Conservation (phyloP, 2,888 invertebrate species). For the Drosophila colorata region DNA sequence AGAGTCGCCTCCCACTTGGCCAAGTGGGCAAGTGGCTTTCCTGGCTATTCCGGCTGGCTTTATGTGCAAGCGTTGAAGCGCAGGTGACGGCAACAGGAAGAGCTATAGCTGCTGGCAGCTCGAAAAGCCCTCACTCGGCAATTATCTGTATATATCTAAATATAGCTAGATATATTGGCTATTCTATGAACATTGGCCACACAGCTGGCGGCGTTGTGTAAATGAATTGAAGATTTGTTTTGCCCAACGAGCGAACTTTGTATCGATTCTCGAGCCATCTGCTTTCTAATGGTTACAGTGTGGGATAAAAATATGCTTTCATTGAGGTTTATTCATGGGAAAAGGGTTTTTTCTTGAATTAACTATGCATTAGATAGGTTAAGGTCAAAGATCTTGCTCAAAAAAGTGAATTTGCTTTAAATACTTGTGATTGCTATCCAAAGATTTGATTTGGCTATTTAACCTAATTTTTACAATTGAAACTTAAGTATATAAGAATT, state of each 20-base stretch:
- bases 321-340: slow-evolving; percentile 4
- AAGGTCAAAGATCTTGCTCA: too few species aligned
- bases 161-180: slow-evolving; percentile 7
- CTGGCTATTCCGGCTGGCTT: slow-evolving; percentile 48
- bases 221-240: slow-evolving; percentile 34
- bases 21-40: slow-evolving; percentile 42
- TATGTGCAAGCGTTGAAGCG: slow-evolving; percentile 77
- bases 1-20: too few species aligned
- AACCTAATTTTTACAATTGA: not conserved
- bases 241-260: not conserved
- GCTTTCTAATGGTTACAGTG: not conserved
- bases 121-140: not conserved
- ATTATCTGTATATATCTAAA: not conserved
- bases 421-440: too few species aligned
- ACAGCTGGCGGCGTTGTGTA: slow-evolving; percentile 28
- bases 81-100: slow-evolving; percentile 69
- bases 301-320: slow-evolving; percentile 2
- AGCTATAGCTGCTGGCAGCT: slow-evolving; percentile 44
- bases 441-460: not conserved
- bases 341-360: slow-evolving; percentile 13
- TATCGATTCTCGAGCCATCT: slow-evolving; percentile 4
- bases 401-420: too few species aligned
- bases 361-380: slow-evolving; percentile 4
- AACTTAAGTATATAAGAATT: too few species aligned
- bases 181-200: slow-evolving; percentile 10